Base-by-base conservation (phyloP, 1,140 invertebrate genomes). In the Zophobas morio region DNA sequence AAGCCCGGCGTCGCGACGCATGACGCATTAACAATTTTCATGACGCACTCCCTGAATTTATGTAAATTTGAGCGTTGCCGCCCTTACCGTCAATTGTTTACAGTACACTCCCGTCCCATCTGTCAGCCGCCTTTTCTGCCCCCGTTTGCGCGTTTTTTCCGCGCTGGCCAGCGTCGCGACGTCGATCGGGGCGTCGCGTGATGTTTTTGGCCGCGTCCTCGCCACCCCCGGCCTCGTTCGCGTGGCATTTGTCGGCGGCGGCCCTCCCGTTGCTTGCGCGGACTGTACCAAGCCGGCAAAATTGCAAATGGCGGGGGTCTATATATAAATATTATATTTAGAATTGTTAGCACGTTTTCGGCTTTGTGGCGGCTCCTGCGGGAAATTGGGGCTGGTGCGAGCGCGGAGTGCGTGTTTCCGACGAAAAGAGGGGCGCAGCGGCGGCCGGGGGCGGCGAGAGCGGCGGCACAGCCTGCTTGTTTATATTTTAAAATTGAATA, bases 281-380 rank as follows among this genome's bases (percentile, higher is more conserved):
- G 82, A 83, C 49, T 83, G 82, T 83, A 83, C 80, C 81, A 81
- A 81, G 81, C 82, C 81, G 82, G 81, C 78, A 66, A 66, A 70
- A 80, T 83, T 81, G 79, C 82, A 82, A 83, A 83, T 83, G 82
- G 82, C 82, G 80, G 78, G 51, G 74, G 72, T 81, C 81, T 83
- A 83, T 83, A 83, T 82, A 83, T 83, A 83, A 83, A 82, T 81
- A 82, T 83, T 81, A 80, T 81, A 81, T 82, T 82, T 84, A 80
- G 80, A 82, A 77, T 81, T 79, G 75, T 81, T 82, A 81, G 75
- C 74, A 80, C 76, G 76, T 81, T 83, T 81, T 81, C 77, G 75
- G 77, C 81, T 83, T 79, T 80, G 73, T 78, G 37, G 70, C 49
- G 56, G 76, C 75, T 81, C 72, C 70, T 74, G 74, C 42, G 56